Conservation (phyloP, 1,140 invertebrate species). For the Belonocnema kinseyi region DNA sequence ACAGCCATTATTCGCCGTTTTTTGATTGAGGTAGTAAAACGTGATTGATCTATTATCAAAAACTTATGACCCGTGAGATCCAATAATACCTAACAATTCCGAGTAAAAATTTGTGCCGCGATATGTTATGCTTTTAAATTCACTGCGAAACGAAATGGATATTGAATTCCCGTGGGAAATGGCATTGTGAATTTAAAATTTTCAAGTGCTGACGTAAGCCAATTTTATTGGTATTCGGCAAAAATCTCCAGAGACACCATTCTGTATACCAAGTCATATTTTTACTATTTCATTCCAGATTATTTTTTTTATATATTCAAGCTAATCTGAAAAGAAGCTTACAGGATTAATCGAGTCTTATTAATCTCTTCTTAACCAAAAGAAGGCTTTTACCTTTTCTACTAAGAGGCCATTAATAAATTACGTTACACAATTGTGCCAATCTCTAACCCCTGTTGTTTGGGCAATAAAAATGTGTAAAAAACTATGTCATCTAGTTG, state of each 20-base stretch:
- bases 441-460: too few species aligned
- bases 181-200: conserved; percentile 17
- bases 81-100: background rate
- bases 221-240: conserved; percentile 15
- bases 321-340: background rate
- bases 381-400: too few species aligned
- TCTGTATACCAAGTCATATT: background rate
- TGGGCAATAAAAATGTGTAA: too few species aligned
- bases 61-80: background rate
- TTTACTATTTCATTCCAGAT: background rate
- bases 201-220: conserved; percentile 18
- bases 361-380: too few species aligned
- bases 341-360: background rate
- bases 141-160: conserved; percentile 1
- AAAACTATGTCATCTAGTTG: too few species aligned
- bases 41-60: background rate
- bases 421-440: too few species aligned
- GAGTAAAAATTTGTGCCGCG: background rate
- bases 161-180: conserved; percentile 17
- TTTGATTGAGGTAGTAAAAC: background rate
- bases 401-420: too few species aligned
- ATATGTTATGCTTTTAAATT: conserved; percentile 7
- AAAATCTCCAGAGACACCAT: background rate
- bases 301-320: conserved; percentile 3
- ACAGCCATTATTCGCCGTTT: too few species aligned